Conservation (phyloP, 2,113 vertebrate genomes). For the Spea multiplicata region DNA sequence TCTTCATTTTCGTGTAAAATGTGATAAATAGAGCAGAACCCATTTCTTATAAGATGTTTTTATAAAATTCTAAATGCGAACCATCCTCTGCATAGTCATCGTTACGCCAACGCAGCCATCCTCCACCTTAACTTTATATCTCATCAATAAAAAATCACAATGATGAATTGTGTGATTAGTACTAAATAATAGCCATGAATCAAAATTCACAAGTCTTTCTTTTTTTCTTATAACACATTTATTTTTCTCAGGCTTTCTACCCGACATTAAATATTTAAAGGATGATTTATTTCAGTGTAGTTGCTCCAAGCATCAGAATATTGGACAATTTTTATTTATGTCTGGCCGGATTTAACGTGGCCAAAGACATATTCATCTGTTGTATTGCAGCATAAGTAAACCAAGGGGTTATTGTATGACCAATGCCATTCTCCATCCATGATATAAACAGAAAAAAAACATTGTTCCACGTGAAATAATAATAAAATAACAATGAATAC, state of each 20-base stretch:
- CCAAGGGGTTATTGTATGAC: too few species aligned
- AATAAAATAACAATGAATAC: too few species aligned
- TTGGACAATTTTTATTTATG: background rate
- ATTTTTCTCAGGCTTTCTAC: background rate
- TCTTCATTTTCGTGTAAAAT: background rate
- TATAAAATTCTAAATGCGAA: background rate
- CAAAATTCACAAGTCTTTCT: background rate
- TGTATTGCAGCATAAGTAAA: too few species aligned
- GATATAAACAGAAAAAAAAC: too few species aligned
- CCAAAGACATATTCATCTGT: too few species aligned
- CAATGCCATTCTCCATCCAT: too few species aligned
- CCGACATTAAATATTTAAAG: constrained; percentile 7
- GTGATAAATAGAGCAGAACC: background rate
- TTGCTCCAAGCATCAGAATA: background rate
- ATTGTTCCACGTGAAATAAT: too few species aligned
- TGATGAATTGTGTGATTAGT: constrained; percentile 10
- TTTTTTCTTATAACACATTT: constrained; percentile 4
- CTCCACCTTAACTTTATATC: constrained; percentile 1
- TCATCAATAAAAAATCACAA: constrained; percentile 11
- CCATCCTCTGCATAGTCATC: background rate
- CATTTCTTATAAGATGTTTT: background rate
- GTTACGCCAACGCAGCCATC: background rate
- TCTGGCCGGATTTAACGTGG: too few species aligned
- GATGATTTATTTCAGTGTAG: constrained; percentile 10
- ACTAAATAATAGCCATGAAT: constrained; percentile 13